Evolutionary conservation across 2,888 invertebrate genomes (phyloP).

Genomic region (Malthinus flaveolus): DNA sequence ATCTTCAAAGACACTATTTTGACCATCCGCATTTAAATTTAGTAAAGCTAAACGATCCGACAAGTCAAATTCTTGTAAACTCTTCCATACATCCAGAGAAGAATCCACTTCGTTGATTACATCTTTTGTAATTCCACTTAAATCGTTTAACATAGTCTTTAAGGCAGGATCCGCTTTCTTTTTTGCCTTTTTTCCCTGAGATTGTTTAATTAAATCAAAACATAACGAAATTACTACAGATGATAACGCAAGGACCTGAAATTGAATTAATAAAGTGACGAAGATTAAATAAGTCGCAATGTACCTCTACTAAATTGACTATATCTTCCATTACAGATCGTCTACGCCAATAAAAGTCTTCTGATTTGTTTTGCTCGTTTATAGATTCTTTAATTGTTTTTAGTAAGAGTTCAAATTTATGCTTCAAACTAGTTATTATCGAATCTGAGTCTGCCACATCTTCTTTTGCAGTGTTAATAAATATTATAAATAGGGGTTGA

Average conservation of each 20-base stretch:
- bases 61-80: slow-evolving; percentile 48
- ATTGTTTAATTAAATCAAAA: slow-evolving; percentile 58
- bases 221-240: slow-evolving; percentile 62
- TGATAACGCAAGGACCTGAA: slow-evolving; percentile 63
- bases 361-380: slow-evolving; percentile 50
- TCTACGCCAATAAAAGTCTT: slow-evolving; percentile 55
- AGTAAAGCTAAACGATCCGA: slow-evolving; percentile 54
- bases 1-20: slow-evolving; percentile 55
- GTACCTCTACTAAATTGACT: slow-evolving; percentile 67
- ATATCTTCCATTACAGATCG: slow-evolving; percentile 60
- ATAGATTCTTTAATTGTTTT: slow-evolving; percentile 34
- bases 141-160: slow-evolving; percentile 50
- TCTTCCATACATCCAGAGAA: slow-evolving; percentile 55
- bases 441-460: slow-evolving; percentile 20
- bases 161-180: slow-evolving; percentile 59
- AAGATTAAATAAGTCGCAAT: not conserved
- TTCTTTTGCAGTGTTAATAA: slow-evolving; percentile 36
- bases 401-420: slow-evolving; percentile 45
- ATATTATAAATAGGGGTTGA: slow-evolving; percentile 41
- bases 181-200: slow-evolving; percentile 61
- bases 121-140: slow-evolving; percentile 41
- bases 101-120: slow-evolving; percentile 53
- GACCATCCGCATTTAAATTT: slow-evolving; percentile 50
- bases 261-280: slow-evolving; percentile 13
- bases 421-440: slow-evolving; percentile 41